Evolutionary conservation across 2,113 vertebrate species (phyloP).

Genomic region (Triplophysa dalaica): DNA sequence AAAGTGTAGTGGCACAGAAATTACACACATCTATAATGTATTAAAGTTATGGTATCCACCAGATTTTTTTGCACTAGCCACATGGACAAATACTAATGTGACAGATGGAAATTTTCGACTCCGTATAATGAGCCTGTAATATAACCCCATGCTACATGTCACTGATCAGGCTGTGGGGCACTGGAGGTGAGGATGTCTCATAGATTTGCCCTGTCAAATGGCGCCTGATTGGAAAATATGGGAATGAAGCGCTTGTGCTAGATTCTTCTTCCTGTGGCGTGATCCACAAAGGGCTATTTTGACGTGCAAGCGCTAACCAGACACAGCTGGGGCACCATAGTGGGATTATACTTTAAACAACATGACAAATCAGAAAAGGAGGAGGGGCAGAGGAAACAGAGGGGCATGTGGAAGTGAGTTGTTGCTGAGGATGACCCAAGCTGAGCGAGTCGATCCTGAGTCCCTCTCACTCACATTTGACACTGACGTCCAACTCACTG

Average conservation of each 20-base stretch:
- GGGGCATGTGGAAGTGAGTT: conserved; percentile 69
- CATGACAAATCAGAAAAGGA: conserved; percentile 68
- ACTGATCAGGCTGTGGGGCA: conserved; percentile 26
- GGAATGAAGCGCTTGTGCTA: conserved; percentile 43
- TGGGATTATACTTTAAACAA: conserved; percentile 68
- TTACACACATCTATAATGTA: background rate
- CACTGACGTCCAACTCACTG: conserved; percentile 54
- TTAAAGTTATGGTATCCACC: background rate
- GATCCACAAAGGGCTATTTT: conserved; percentile 59
- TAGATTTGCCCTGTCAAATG: background rate
- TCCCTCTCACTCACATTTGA: conserved; percentile 56
- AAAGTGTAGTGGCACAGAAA: background rate
- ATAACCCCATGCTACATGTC: conserved; percentile 33
- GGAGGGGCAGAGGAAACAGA: conserved; percentile 42
- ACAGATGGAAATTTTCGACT: conserved; percentile 49
- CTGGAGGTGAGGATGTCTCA: conserved; percentile 46
- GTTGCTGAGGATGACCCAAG: conserved; percentile 62
- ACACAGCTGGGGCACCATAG: conserved; percentile 72
- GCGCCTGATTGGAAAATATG: conserved; percentile 55
- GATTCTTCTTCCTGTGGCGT: conserved; percentile 46
- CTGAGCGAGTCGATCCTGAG: conserved; percentile 48
- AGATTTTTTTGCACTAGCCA: background rate
- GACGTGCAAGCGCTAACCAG: conserved; percentile 66
- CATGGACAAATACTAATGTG: conserved; percentile 35
- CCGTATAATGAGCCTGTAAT: conserved; percentile 43